Base-by-base conservation (phyloP, 2,113 vertebrate species). In the Scolopax mira region DNA sequence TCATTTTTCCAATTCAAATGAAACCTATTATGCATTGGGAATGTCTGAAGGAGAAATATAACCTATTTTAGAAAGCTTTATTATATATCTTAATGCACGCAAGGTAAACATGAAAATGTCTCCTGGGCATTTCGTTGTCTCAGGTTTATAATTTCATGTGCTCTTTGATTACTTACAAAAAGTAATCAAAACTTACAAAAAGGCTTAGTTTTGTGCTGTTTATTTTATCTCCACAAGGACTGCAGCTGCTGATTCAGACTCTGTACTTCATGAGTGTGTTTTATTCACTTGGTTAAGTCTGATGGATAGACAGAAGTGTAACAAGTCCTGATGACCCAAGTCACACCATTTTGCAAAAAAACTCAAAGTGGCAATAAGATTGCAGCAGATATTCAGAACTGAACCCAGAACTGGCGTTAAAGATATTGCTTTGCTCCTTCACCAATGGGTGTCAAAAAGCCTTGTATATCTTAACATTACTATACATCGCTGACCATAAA, bases 1-100 rank as follows among this genome's bases (percentile, higher is more conserved):
- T 77, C 84, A 86, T 86, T 83, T 93, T 91, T 93, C 90, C 94
- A 95, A 90, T 95, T 96, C 92, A 95, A 67, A 97, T 96, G 86
- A 96, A 86, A 37, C 79, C 51, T 95, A 67, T 84, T 90, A 71
- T 83, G 88, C 90, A 84, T 74, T 0, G 0, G 51, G 83, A 67
- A 81, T 90, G 83, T 83, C 90, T 96, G 83, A 51, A 94, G 90
- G 88, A 95, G 79, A 88, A 95, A 67, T 10, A 4, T 64, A 92
- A 79, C 46, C 60, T 80, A 28, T 66, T 83, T 80, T 58, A 28
- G 51, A 66, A 94, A 88, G 14, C 61, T 83, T 95, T 39, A 84
- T 93, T 95, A 78, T 48, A 8, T 35, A 78, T 90, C 96, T 93
- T 86, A 94, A 86, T 94, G 89, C 64, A 88, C 11, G 0, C 37